A percentile compares a stretch with the other conserved stretches of the same genome.
Conservation (phyloP, 2,113 vertebrate species). For the Aegotheles bennettii region DNA sequence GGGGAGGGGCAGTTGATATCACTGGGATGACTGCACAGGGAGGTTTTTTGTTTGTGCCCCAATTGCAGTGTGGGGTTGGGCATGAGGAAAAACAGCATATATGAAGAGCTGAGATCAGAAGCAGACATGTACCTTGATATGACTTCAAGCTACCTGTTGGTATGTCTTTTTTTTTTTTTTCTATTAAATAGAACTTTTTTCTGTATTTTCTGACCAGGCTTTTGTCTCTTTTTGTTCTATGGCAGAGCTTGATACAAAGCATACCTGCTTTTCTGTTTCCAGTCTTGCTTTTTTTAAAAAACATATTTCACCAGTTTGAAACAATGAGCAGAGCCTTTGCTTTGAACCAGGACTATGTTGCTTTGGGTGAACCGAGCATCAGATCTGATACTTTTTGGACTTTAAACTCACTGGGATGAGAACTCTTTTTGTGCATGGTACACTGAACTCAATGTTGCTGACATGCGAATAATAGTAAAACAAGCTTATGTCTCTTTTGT, state of each 20-base stretch:
- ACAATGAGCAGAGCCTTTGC: neutral
- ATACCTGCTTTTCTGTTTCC: neutral
- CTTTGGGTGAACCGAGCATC: neutral
- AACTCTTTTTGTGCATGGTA: neutral
- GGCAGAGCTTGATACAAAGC: neutral
- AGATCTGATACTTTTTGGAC: neutral
- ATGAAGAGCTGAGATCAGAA: constrained; percentile 1
- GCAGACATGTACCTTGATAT: constrained; percentile 32
- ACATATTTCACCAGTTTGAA: neutral
- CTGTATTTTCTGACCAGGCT: neutral
- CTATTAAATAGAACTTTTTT: neutral
- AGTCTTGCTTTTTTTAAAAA: neutral
- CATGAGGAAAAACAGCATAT: neutral
- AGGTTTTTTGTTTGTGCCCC: neutral
- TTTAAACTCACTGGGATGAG: neutral
- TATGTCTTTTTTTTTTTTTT: constrained; percentile 21
- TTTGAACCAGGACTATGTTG: neutral
- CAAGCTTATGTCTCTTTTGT: neutral
- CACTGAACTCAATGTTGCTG: neutral
- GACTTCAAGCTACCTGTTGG: constrained; percentile 30
- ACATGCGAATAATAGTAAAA: neutral
- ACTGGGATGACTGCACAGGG: neutral
- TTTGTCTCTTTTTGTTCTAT: neutral
- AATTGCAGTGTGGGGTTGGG: neutral
- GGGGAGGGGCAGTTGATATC: constrained; percentile 9